Evolutionary conservation across 2,888 invertebrate species (phyloP), one percentile per base, ranked within the genome.

Genomic region (Polyommatus iphigenia): DNA sequence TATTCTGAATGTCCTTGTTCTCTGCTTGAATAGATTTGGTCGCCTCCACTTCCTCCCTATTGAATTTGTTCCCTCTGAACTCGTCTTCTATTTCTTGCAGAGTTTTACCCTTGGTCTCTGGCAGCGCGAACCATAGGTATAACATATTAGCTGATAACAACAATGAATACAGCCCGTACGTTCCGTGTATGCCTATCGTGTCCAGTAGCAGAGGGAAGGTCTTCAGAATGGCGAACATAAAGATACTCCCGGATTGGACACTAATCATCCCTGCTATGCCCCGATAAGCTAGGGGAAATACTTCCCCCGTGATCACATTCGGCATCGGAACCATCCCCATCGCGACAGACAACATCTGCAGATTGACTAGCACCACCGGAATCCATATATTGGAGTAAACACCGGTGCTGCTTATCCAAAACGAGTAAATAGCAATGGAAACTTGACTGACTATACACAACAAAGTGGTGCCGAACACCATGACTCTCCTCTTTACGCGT

Each of bases 271-370:
- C 95, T 1, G 96, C 96, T 0, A 95, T 87, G 36, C 95, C 95
- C 77, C 96, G 91, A 76, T 94, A 94, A 76, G 94, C 92, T 36
- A 95, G 88, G 1, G 96, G 94, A 81, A 96, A 96, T 0, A 97
- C 91, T 85, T 97, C 97, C 0, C 96, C 96, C 57, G 95, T 95
- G 88, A 97, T 95, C 6, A 96, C 95, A 90, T 96, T 96, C 0
- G 96, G 96, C 79, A 97, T 82, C 0, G 96, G 96, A 10, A 95
- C 88, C 84, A 95, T 90, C 0, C 96, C 96, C 0, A 95, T 87
- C 3, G 94, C 93, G 0, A 95, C 91, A 13, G 95, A 93, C 18
- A 94, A 90, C 73, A 95, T 95, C 80, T 96, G 95, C 1, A 91
- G 80, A 83, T 96, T 87, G 72, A 95, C 85, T 83, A 95, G 84